Percentiles rank a stretch among this genome's conserved stretches.
These are phyloP conservation scores for Eupsittula cactorum DNA, from an alignment of 2,113 vertebrate species.

Conservation along the genomic window DNA sequence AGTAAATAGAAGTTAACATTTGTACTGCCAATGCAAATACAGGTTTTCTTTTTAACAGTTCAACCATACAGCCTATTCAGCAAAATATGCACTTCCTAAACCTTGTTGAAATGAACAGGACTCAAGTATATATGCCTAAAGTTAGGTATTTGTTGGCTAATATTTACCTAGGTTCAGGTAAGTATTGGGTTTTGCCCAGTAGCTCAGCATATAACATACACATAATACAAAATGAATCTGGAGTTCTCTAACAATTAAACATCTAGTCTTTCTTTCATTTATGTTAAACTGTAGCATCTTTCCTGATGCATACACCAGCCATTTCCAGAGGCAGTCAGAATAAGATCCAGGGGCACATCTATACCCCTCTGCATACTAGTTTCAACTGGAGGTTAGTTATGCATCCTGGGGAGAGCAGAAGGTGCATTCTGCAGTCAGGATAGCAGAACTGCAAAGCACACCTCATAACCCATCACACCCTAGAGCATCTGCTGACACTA, in stretches of 20 bases:
- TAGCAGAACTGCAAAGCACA: background rate
- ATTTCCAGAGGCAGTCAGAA: background rate
- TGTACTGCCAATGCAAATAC: background rate
- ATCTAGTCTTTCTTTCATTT: background rate
- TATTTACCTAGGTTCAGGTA: background rate
- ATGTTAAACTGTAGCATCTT: background rate
- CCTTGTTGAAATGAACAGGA: background rate
- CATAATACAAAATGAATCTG: background rate
- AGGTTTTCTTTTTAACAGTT: background rate
- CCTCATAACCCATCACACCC: background rate
- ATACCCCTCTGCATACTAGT: background rate
- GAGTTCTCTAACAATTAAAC: background rate
- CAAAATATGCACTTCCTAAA: background rate
- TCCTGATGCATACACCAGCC: background rate
- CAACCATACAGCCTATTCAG: background rate
- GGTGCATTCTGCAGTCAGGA: background rate
- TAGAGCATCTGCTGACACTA: background rate
- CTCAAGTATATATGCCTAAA: background rate
- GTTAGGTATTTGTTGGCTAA: background rate
- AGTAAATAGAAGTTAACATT: conserved; percentile 30
- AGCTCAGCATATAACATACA: background rate
- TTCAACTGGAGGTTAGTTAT: background rate
- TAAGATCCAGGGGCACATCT: background rate
- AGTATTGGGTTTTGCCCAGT: background rate
- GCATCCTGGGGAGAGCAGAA: background rate